These are phyloP conservation scores for Protosalanx chinensis DNA, from an alignment of 2,797 vertebrate genomes.

Conservation along the genomic window DNA sequence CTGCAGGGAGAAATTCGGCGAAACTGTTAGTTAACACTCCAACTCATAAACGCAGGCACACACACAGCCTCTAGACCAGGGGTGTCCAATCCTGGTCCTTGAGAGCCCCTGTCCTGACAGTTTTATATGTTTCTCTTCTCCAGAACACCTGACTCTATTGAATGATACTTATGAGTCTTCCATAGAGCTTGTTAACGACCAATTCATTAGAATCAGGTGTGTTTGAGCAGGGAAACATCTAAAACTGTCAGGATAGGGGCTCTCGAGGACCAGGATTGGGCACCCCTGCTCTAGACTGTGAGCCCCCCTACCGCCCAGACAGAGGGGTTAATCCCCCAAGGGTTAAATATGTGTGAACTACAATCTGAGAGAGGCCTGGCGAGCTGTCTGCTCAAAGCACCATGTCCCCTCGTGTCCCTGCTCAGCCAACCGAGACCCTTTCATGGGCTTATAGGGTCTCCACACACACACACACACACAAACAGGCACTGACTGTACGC, in stretches of 20 bases:
- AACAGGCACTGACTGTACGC: background rate
- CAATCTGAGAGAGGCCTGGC: slow-evolving; percentile 51
- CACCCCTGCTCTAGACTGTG: background rate
- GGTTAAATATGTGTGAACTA: slow-evolving; percentile 61
- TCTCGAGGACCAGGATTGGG: too few species aligned
- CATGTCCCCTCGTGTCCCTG: slow-evolving; percentile 51
- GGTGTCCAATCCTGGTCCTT: too few species aligned
- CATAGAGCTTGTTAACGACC: too few species aligned
- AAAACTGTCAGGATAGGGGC: too few species aligned
- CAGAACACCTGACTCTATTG: too few species aligned
- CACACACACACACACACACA: slow-evolving; percentile 17
- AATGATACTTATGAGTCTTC: too few species aligned
- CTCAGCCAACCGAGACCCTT: slow-evolving; percentile 50
- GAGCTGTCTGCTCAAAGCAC: slow-evolving; percentile 56
- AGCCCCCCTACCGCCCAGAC: background rate
- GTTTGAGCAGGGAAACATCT: too few species aligned
- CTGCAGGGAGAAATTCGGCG: slow-evolving; percentile 51
- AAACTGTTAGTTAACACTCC: slow-evolving; percentile 8
- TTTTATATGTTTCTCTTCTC: too few species aligned
- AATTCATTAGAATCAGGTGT: too few species aligned
- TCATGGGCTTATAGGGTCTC: slow-evolving; percentile 60
- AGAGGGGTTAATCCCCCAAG: slow-evolving; percentile 40
- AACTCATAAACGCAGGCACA: slow-evolving; percentile 7
- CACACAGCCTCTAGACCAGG: background rate
- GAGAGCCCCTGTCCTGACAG: too few species aligned